Evolutionary conservation across 2,113 vertebrate genomes (phyloP).

Genomic region (Syngnathus floridae): DNA sequence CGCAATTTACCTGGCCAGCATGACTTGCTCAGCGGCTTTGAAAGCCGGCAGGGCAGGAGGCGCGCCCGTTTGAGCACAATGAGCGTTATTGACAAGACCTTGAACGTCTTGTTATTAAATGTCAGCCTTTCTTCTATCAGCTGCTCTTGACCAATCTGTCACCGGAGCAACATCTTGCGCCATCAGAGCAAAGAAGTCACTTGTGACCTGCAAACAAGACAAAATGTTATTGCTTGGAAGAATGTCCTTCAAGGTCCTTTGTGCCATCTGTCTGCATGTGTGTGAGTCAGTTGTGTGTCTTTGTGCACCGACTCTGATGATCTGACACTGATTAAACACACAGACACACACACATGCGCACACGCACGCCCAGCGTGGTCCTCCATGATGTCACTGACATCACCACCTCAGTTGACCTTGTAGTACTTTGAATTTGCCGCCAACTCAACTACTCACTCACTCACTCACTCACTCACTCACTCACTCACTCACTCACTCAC

Average conservation of each 20-base stretch:
- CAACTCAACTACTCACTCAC: too few relatives aligned
- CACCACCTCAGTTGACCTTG: constrained; percentile 39
- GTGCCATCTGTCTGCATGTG: constrained; percentile 28
- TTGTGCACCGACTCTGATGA: constrained; percentile 6
- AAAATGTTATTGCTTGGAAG: constrained; percentile 28
- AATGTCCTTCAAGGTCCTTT: constrained; percentile 40
- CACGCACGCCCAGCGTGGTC: not conserved
- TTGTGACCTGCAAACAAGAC: too few relatives aligned
- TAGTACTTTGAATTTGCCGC: not conserved
- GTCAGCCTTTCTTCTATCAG: not conserved
- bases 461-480: too few relatives aligned
- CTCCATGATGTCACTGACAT: constrained; percentile 46
- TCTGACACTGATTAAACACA: constrained; percentile 54
- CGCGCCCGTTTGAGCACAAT: not conserved
- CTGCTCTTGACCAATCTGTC: not conserved
- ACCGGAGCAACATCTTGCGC: too few relatives aligned
- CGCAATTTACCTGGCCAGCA: too few relatives aligned
- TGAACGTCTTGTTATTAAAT: not conserved
- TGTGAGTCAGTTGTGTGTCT: constrained; percentile 2
- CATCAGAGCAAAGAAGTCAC: too few relatives aligned
- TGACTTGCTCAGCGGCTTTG: too few relatives aligned
- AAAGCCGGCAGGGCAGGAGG: not conserved
- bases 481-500: too few relatives aligned
- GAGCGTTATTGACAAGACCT: not conserved
- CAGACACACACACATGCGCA: constrained; percentile 12